A percentile compares a stretch with the other conserved stretches of the same genome.
Conservation (phyloP, 2,888 invertebrate genomes). For the Griposia aprilina region DNA sequence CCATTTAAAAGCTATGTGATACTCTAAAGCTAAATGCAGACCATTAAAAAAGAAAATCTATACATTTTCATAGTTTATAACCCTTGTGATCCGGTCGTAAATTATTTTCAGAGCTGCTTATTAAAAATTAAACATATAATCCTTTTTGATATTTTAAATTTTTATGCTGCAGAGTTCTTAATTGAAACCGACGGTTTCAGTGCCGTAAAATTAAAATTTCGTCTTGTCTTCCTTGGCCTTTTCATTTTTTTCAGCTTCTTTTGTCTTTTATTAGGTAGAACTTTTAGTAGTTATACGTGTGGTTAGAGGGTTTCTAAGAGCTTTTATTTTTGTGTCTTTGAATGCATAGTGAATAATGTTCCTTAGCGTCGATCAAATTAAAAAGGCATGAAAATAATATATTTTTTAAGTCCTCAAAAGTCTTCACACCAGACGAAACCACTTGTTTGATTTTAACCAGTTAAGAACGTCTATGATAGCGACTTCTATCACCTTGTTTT, state of each 20-base stretch:
- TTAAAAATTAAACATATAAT: constrained; percentile 55
- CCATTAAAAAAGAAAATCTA: constrained; percentile 45
- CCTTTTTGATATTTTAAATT: constrained; percentile 56
- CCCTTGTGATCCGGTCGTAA: constrained; percentile 59
- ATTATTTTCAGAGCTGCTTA: constrained; percentile 56
- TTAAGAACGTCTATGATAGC: not conserved
- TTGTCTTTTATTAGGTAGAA: constrained; percentile 25
- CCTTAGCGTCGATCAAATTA: not conserved
- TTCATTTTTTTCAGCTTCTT: constrained; percentile 23
- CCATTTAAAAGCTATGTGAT: constrained; percentile 57
- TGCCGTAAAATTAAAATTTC: constrained; percentile 50
- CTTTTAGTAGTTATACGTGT: constrained; percentile 12
- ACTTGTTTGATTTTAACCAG: not conserved
- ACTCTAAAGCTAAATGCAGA: constrained; percentile 31
- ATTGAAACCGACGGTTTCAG: constrained; percentile 58
- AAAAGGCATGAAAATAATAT: not conserved
- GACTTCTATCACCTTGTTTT: not conserved
- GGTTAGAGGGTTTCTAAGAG: not conserved
- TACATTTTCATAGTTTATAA: constrained; percentile 52
- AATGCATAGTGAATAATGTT: not conserved
- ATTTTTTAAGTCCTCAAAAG: no score
- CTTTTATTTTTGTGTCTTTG: not conserved
- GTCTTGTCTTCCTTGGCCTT: constrained; percentile 15
- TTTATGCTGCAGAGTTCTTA: constrained; percentile 46
- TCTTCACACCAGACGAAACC: not conserved